Conservation (phyloP, 1,140 invertebrate species). For the Lethocerus indicus region DNA sequence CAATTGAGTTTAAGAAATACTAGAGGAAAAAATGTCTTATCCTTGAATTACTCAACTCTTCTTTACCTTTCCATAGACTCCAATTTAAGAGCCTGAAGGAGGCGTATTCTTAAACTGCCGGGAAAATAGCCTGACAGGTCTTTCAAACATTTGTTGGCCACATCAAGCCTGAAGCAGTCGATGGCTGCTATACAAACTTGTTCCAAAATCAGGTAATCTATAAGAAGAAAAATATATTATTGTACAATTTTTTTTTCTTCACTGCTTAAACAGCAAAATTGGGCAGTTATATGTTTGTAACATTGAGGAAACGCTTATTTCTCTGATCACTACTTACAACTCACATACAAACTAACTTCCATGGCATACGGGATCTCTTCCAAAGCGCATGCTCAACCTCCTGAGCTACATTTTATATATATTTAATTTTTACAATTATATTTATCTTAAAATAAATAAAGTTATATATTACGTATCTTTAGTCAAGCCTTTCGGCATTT, state of each 20-base stretch:
- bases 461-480: too few species aligned
- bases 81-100: slow-evolving; percentile 70
- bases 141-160: slow-evolving; percentile 66
- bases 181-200: slow-evolving; percentile 87
- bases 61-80: slow-evolving; percentile 69
- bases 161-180: slow-evolving; percentile 61
- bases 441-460: too few species aligned
- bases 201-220: slow-evolving; percentile 76
- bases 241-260: too few species aligned
- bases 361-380: too few species aligned
- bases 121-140: slow-evolving; percentile 73
- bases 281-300: not conserved
- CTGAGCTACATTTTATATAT: too few species aligned
- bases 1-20: not conserved
- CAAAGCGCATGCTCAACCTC: too few species aligned
- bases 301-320: not conserved
- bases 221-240: slow-evolving; percentile 24
- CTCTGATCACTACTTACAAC: not conserved
- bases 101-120: slow-evolving; percentile 68
- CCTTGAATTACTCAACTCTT: not conserved
- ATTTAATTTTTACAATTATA: too few species aligned
- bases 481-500: too few species aligned
- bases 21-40: slow-evolving; percentile 9
- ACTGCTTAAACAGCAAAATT: not conserved
- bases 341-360: too few species aligned